Base-by-base conservation (phyloP, 1,140 invertebrate genomes). In the Drosophila takahashii region DNA sequence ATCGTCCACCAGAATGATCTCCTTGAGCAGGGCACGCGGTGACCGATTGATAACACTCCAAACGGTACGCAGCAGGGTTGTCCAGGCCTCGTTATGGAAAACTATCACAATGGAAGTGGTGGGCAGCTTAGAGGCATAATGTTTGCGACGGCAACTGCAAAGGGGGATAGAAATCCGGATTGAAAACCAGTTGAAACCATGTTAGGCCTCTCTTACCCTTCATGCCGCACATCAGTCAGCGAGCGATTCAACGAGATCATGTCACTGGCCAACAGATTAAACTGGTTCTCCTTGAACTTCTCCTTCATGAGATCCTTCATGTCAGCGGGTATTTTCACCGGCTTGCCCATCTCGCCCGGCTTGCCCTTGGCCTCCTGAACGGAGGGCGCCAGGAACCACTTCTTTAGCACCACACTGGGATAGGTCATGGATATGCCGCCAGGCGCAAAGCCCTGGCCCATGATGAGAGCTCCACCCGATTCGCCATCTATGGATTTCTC, bases 51-150 rank as follows among this genome's bases (percentile, higher is more conserved):
- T 99, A 16, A 98, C 98, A 91, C 97, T 98, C 96, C 98, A 98
- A n/a, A 99, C 96, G 1, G 98, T 99, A 48, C 98, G 94, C 27
- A 99, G 93, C 4, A 99, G 93, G 0, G 98, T 99, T n/a, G 97
- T 96, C 98, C 98, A 99, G 0, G 98, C 98, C 93, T 99, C 98
- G 92, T 99, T 99, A 93, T 99, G 98, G 93, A 99, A 99, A 37
- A 99, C 98, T 79, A 99, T 98, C 15, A 99, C 97, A 80, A 99
- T 97, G 90, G 96, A 97, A 15, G 98, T 98, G 27, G 96, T 95
- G 5, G 97, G 97, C 84, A 98, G 93, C 66, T 96, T 93, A 45
- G 94, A 94, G 47, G 95, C 95, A 92, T 97, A 97, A 29, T 93
- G 93, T 90, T 98, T 98, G 73, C 92, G 94, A 92, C 95, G 96